Conservation (phyloP, 2,888 invertebrate species). For the Drosophila hamatofila region DNA sequence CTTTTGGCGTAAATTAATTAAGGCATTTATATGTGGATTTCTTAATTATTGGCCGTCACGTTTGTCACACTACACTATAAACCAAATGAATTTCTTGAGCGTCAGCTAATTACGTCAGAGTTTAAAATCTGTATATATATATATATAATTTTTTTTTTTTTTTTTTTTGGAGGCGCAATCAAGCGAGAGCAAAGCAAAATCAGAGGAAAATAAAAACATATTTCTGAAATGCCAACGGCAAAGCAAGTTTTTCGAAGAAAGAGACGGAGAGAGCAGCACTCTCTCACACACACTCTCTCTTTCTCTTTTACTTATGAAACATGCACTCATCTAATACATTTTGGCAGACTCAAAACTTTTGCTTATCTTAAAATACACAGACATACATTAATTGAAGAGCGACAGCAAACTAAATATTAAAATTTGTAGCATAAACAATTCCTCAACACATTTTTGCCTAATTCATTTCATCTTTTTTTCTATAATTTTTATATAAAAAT, state of each 20-base stretch:
- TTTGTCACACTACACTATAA: conserved; percentile 2
- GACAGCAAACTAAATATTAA: conserved; percentile 30
- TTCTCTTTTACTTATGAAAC: conserved; percentile 31
- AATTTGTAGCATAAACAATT: conserved; percentile 32
- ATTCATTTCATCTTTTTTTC: conserved; percentile 44
- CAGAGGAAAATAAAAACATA: conserved; percentile 14
- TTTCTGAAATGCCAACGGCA: conserved; percentile 48
- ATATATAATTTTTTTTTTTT: neutral
- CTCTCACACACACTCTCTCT: neutral
- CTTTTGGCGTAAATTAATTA: conserved; percentile 6
- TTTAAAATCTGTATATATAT: conserved; percentile 43
- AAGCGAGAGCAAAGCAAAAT: conserved; percentile 6
- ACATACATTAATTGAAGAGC: conserved; percentile 11
- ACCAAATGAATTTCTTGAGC: conserved; percentile 52
- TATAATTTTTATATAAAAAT: conserved; percentile 43
- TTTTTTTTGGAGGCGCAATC: conserved; percentile 38
- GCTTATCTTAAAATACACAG: conserved; percentile 66
- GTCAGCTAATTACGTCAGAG: conserved; percentile 71
- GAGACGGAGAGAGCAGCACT: conserved; percentile 1
- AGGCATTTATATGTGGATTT: neutral
- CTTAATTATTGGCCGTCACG: conserved; percentile 13
- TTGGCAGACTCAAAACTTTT: conserved; percentile 66
- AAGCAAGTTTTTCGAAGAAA: conserved; percentile 21
- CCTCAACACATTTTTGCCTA: conserved; percentile 40
- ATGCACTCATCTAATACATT: conserved; percentile 32